phyloP scores from a whole-genome alignment of 2,113 vertebrate genomes.

The Lampris megalopsis region DNA sequence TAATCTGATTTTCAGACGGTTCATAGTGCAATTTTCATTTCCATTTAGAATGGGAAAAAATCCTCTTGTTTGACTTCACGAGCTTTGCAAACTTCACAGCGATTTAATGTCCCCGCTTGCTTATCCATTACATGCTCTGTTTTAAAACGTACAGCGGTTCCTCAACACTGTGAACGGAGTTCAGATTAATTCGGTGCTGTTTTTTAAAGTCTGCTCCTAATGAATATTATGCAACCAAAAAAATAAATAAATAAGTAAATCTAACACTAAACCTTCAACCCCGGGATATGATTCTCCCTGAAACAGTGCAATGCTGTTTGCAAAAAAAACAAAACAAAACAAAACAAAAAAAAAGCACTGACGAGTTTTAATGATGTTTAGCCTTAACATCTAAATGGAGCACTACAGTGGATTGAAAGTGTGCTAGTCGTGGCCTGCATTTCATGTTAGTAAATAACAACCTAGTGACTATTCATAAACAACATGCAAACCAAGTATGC shows the following conservation, averaged over 20 bases:
- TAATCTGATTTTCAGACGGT: conserved; percentile 34
- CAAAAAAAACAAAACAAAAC: conserved; percentile 18
- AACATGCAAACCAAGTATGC: conserved; percentile 2
- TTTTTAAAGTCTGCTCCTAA: not conserved
- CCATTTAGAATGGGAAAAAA: conserved; percentile 32
- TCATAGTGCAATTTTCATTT: conserved; percentile 35
- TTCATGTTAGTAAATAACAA: conserved; percentile 32
- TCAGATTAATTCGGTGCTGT: conserved; percentile 2
- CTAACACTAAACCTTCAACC: not conserved
- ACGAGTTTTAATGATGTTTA: not conserved
- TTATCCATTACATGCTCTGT: not conserved
- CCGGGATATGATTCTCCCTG: not conserved
- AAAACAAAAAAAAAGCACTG: conserved; percentile 10
- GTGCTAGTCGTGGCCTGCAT: conserved; percentile 36
- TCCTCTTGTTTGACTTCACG: conserved; percentile 9
- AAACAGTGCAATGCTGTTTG: not conserved
- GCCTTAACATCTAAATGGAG: too few relatives aligned
- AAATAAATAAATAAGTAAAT: too few relatives aligned
- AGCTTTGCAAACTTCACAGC: not conserved
- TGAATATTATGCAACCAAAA: conserved; percentile 6
- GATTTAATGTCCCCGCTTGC: conserved; percentile 6
- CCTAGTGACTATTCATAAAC: conserved; percentile 5
- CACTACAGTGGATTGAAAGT: conserved; percentile 39
- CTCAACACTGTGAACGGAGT: conserved; percentile 14
- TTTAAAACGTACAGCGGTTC: not conserved